Base-by-base conservation (phyloP, 2,797 vertebrate species). In the Sus cebifrons region DNA sequence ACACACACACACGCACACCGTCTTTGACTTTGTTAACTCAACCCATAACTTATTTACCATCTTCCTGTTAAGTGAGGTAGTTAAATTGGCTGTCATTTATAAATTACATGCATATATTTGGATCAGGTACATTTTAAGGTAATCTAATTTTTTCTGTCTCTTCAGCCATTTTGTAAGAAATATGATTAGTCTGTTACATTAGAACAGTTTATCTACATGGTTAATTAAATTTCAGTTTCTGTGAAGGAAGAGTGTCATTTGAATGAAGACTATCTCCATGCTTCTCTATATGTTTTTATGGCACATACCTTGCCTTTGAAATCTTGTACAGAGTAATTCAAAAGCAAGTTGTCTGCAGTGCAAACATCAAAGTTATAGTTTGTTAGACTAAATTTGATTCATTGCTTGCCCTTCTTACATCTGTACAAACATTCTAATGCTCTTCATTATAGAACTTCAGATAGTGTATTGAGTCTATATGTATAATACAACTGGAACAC, bases 321-420 rank as follows among this genome's bases (percentile, higher is more conserved):
- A 81, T 81, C 18, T 65, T 92, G 8, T 58, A 73, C 14, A 85
- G 52, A 52, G 4, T 58, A 81, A 58, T 91, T 92, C 15, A 89
- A 92, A 79, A 62, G 32, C 5, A 71, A 88, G 20, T n/a, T 95
- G 4, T 25, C 7, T 60, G 58, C 16, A 17, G 29, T 71, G 25
- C 12, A 71, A 60, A 83, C 9, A 67, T 90, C 8, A 78, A 74
- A 82, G 44, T 56, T 89, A 52, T 29, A 14, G 10, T 14, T 89
- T 27, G 84, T 94, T 91, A 70, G 8, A 18, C 11, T 92, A 83
- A 74, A 44, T n/a, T 25, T 84, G 40, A 87, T 84, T 91, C 13
- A 89, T 58, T 95, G 10, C 13, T 49, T 86, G 20, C 64, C 14
- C 20, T 77, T 65, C 13, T 65, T 82, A 78, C 10, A 52, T 71